Base-by-base conservation (phyloP, 2,888 invertebrate species). In the Diaphora mendica region DNA sequence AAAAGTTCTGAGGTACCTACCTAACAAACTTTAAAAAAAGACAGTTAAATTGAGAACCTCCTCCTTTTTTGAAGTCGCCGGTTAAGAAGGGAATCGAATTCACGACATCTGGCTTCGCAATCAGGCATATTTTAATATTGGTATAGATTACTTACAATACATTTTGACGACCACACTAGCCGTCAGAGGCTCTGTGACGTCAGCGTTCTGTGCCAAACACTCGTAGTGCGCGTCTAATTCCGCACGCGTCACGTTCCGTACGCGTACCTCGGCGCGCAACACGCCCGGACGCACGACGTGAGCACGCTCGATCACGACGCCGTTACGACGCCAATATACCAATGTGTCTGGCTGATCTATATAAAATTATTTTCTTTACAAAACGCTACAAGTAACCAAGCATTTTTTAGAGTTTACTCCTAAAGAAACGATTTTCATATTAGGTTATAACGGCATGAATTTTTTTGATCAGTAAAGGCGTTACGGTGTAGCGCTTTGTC, bases 281-380 rank as follows among this genome's bases (percentile, higher is more conserved):
- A 89, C 78, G n/a, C 89, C 89, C 0, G 85, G 81, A 0, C 85
- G 83, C 0, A 79, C 82, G 0, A 82, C 72, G 64, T 85, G 83
- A 0, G 89, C 86, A 4, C 88, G 87, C 74, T 90, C 89, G 1
- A 91, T 80, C 11, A 89, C 77, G 0, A 77, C 80, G 0, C 92
- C 90, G 74, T 94, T 92, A 13, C 93, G 91, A 0, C 89, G 90
- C 94, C 94, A 94, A 78, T 91, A 91, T 0, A 95, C 86, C 0
- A 91, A 68, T 0, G 92, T 92, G 11, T 90, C 90, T 0, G 88
- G 85, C 42, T 89, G 86, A 0, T 87, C 92, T 93, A 78, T 39
- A n/a, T 48, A 0, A 20, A 48, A 17, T 2, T 30, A 30, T 8
- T 62, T 17, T 30, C 62, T 62, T 30, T 30, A 62, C 17, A 30